These are phyloP conservation scores for Eudyptes chrysolophus DNA, from an alignment of 2,113 vertebrate genomes.

Conservation along the genomic window DNA sequence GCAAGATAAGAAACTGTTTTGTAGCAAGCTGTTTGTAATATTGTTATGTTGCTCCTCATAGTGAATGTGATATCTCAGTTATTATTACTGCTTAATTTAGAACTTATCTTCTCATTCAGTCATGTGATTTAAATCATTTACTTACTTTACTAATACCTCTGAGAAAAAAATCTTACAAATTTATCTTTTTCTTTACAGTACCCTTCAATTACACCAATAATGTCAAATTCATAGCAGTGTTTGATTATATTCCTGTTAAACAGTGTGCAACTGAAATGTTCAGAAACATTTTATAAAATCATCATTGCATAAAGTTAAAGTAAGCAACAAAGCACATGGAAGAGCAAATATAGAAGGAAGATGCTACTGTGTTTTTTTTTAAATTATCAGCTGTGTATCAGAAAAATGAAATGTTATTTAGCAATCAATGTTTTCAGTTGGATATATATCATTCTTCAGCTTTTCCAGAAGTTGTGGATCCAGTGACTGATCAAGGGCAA, in stretches of 20 bases:
- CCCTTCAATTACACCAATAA: not conserved
- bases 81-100: not conserved
- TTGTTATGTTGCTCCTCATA: not conserved
- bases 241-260: not conserved
- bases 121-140: not conserved
- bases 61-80: not conserved
- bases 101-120: not conserved
- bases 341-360: not conserved
- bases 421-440: not conserved
- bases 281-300: not conserved
- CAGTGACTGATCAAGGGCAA: not conserved
- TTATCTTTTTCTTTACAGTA: not conserved
- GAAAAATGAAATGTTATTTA: not conserved
- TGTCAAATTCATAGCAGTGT: not conserved
- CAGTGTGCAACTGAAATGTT: not conserved
- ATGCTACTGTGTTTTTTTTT: not conserved
- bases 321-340: not conserved
- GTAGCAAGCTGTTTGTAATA: not conserved
- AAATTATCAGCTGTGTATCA: not conserved
- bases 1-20: not conserved
- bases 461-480: not conserved
- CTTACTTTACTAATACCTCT: not conserved
- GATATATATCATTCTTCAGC: not conserved
- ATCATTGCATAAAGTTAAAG: not conserved
- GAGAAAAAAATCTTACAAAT: not conserved